Conservation (phyloP, 2,888 invertebrate species). For the Yponomeuta evonymella region DNA sequence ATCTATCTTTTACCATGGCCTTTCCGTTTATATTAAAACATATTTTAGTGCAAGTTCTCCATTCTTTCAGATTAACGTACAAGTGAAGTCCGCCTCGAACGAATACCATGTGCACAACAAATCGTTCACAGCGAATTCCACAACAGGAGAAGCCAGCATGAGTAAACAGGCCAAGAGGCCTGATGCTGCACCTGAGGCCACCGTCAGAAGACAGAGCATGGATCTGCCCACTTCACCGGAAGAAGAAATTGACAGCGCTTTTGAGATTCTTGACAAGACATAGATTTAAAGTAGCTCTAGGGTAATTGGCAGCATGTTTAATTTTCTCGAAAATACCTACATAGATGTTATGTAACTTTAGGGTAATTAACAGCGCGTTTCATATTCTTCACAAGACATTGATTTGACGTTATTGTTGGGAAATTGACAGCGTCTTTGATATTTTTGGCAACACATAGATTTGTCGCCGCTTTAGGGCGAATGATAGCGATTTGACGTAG, state of each 20-base stretch:
- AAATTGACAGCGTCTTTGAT: too few species aligned
- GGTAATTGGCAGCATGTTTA: neutral
- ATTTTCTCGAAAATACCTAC: neutral
- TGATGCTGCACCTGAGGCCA: conserved; percentile 4
- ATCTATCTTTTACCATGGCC: too few species aligned
- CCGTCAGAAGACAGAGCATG: conserved; percentile 18
- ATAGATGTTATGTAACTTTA: too few species aligned
- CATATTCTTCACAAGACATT: too few species aligned
- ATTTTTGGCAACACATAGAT: too few species aligned
- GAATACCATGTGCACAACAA: conserved; percentile 49
- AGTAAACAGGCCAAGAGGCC: neutral
- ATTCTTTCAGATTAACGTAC: conserved; percentile 35
- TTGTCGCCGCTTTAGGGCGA: too few species aligned
- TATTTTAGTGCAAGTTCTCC: too few species aligned
- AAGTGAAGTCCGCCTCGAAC: conserved; percentile 44
- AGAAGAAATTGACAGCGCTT: conserved; percentile 65
- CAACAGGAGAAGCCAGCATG: conserved; percentile 14
- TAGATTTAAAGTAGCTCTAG: conserved; percentile 25
- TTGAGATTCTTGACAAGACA: conserved; percentile 59
- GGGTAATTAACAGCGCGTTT: too few species aligned
- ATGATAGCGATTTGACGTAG: too few species aligned
- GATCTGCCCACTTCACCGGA: conserved; percentile 43
- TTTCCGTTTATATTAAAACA: too few species aligned
- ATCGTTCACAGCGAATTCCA: conserved; percentile 13
- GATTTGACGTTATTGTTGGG: too few species aligned